Base-by-base conservation (phyloP, 2,888 invertebrate species). In the Stenolophus ochropezus region DNA sequence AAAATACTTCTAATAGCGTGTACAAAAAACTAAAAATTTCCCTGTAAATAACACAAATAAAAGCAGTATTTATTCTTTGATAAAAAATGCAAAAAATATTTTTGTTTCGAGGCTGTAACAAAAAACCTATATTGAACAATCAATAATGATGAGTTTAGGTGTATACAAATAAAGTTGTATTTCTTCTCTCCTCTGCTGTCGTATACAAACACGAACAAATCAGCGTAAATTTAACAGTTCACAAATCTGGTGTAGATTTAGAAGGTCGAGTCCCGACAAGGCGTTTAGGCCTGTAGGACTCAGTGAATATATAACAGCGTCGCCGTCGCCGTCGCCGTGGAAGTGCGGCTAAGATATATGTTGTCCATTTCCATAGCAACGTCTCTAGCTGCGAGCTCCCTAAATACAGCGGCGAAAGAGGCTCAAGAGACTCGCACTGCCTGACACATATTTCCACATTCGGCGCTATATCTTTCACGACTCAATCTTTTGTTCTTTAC, bases 291-390 rank as follows among this genome's bases (percentile, higher is more conserved):
- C 33, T 42, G 33, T 42, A 42, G n/a, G 33, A 42, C 33, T 11
- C 11, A 2, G 56, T 56, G 56, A 56, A 56, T 56, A 21, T 56
- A 56, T 56, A 56, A 56, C n/a, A n/a, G n/a, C 20, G 18, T 11
- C 11, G 56, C 20, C 11, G 21, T 20, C 11, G 23, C 25, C 25
- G 11, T 61, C 61, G 61, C 14, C 23, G 23, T 21, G 61, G 25
- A 61, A 61, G 23, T 61, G 61, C 8, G 23, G 61, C 23, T 61
- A 61, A 61, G 61, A 61, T 61, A 61, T 61, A 61, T 61, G 61
- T 61, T 61, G 61, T 61, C 61, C 61, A 61, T 61, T 61, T 61
- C 61, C 61, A 61, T 61, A 25, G 61, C 61, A 61, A 61, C 61
- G 61, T 61, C 25, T 6, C 33, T 11, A 42, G 33, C 33, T 25